Percentiles rank a stretch among this genome's conserved stretches.
phyloP scores from a whole-genome alignment of 2,888 invertebrate genomes.

The Leptopilina drosophilae region DNA sequence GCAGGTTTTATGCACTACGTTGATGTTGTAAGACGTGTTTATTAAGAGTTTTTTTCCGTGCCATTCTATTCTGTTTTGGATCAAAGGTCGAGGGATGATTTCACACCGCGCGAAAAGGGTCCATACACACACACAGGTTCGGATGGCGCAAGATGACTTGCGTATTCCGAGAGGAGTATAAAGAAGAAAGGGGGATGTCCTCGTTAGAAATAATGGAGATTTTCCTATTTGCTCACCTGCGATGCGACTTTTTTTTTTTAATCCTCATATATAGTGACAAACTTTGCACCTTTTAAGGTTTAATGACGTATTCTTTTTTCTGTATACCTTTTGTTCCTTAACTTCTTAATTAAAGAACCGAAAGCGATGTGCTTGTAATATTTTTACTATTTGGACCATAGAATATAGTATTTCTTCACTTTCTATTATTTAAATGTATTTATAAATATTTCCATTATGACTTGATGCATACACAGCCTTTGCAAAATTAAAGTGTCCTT shows the following conservation, averaged over 20 bases:
- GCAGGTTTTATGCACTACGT: constrained; percentile 65
- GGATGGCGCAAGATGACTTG: constrained; percentile 45
- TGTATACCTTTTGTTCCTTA: not conserved
- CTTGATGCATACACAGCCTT: too few relatives aligned
- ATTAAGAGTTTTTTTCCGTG: constrained; percentile 53
- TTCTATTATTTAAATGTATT: too few relatives aligned
- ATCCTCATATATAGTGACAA: not conserved
- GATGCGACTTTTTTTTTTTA: constrained; percentile 15
- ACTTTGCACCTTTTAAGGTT: constrained; percentile 23
- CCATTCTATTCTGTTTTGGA: constrained; percentile 41
- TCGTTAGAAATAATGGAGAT: constrained; percentile 28
- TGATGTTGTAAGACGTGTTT: constrained; percentile 56
- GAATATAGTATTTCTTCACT: too few relatives aligned
- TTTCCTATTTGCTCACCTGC: constrained; percentile 32
- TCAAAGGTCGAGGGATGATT: constrained; percentile 47
- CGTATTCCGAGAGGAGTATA: constrained; percentile 15
- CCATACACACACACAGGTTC: constrained; percentile 39
- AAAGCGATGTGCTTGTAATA: too few relatives aligned
- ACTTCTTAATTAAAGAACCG: not conserved
- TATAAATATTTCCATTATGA: too few relatives aligned
- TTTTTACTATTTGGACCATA: too few relatives aligned
- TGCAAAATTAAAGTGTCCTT: too few relatives aligned
- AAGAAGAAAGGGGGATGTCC: constrained; percentile 25
- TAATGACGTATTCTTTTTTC: not conserved
- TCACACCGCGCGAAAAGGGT: constrained; percentile 47